Evolutionary conservation across 2,797 vertebrate species (phyloP).

Genomic region (Toxotes lorentzi): DNA sequence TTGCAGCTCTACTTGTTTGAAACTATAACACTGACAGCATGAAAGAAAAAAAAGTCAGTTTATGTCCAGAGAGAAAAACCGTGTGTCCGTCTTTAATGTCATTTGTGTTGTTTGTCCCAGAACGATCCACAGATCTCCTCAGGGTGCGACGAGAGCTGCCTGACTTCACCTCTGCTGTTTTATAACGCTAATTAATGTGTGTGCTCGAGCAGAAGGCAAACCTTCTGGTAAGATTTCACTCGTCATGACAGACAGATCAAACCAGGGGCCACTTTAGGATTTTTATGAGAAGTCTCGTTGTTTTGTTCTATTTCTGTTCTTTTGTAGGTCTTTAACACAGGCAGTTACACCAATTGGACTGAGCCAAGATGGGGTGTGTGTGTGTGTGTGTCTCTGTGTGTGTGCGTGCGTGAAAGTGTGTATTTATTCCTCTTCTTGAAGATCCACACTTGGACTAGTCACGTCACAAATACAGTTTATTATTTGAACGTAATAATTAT

Average conservation of each 20-base stretch:
- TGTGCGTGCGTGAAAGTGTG: not conserved
- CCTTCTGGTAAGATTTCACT: constrained; percentile 39
- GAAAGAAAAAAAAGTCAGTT: not conserved
- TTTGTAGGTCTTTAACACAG: constrained; percentile 31
- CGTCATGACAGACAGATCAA: constrained; percentile 6
- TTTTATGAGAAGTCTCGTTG: constrained; percentile 32
- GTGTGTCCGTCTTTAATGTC: not conserved
- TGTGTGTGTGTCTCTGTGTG: not conserved
- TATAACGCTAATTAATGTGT: constrained; percentile 26
- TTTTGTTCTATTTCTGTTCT: constrained; percentile 21
- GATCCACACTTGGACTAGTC: constrained; percentile 32
- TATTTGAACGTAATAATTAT: constrained; percentile 31
- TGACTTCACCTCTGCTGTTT: constrained; percentile 56
- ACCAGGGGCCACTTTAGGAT: constrained; percentile 40
- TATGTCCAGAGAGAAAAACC: not conserved
- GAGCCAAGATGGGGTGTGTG: constrained; percentile 15
- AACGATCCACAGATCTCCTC: constrained; percentile 59
- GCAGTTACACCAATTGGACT: constrained; percentile 27
- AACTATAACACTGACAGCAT: no score
- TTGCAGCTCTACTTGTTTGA: not conserved
- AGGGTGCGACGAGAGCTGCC: constrained; percentile 44
- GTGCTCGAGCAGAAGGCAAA: constrained; percentile 14
- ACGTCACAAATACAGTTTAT: constrained; percentile 45
- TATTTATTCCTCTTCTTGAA: constrained; percentile 51
- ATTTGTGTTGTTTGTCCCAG: constrained; percentile 29